phyloP scores from a whole-genome alignment of 2,113 vertebrate species.

The Xenopus borealis region DNA sequence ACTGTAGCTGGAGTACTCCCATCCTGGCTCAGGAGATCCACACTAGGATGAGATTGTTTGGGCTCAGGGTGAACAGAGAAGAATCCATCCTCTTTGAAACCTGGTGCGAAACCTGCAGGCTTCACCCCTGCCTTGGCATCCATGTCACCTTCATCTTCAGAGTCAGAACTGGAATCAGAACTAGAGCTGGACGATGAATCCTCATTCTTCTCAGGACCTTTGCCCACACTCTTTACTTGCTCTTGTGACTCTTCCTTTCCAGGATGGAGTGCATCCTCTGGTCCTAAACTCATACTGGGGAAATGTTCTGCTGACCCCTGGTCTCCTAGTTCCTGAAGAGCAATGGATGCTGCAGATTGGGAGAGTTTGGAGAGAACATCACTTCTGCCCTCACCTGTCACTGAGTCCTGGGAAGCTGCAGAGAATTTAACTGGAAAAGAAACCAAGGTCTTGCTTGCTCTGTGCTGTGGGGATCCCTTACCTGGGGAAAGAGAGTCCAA shows the following conservation, averaged over 20 bases:
- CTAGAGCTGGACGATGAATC: slow-evolving; percentile 18
- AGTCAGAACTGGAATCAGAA: slow-evolving; percentile 15
- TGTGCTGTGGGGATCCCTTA: background rate
- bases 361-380: background rate
- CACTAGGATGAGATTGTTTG: background rate
- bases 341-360: too few relatives aligned
- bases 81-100: background rate
- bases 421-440: slow-evolving; percentile 24
- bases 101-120: background rate
- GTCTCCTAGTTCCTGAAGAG: background rate
- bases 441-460: slow-evolving; percentile 21
- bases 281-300: background rate
- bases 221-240: too few relatives aligned
- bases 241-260: background rate
- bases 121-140: background rate
- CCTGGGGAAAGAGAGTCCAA: slow-evolving; percentile 4
- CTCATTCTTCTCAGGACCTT: background rate
- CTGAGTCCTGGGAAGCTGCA: background rate
- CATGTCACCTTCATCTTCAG: background rate
- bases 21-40: background rate
- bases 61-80: background rate
- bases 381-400: slow-evolving; percentile 6
- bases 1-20: background rate
- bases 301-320: background rate
- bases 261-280: background rate